These are phyloP conservation scores for Trichopoda pennipes DNA, from an alignment of 2,888 invertebrate genomes.

Conservation along the genomic window DNA sequence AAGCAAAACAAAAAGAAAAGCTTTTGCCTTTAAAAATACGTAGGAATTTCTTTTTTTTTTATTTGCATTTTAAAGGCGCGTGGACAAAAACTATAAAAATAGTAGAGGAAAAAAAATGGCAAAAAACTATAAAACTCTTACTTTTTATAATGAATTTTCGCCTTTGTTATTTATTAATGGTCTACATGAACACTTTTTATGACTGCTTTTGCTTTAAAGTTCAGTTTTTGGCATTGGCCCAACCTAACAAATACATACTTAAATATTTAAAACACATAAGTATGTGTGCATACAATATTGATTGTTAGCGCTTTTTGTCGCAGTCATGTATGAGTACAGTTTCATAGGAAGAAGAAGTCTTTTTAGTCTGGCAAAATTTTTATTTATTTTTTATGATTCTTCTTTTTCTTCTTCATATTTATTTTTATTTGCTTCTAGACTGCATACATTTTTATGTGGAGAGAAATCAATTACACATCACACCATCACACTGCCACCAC, in stretches of 20 bases:
- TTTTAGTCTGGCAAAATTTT: slow-evolving; percentile 56
- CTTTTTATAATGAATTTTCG: slow-evolving; percentile 48
- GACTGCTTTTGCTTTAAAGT: slow-evolving; percentile 34
- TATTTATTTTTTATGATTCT: slow-evolving; percentile 46
- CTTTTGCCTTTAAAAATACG: neutral
- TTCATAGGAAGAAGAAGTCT: neutral
- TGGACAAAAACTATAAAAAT: slow-evolving; percentile 18
- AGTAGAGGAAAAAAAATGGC: neutral
- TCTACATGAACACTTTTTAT: slow-evolving; percentile 32
- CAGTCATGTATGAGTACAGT: neutral
- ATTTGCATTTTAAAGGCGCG: neutral
- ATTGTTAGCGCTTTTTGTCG: slow-evolving; percentile 15
- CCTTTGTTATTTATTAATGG: slow-evolving; percentile 8
- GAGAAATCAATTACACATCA: slow-evolving; percentile 13
- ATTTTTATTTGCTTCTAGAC: slow-evolving; percentile 21
- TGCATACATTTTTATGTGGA: neutral
- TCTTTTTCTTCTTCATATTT: slow-evolving; percentile 32
- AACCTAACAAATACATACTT: slow-evolving; percentile 20
- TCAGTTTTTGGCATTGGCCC: slow-evolving; percentile 59
- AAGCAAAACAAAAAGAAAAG: slow-evolving; percentile 11
- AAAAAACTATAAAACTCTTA: slow-evolving; percentile 56
- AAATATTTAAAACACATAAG: neutral
- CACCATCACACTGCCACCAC: slow-evolving; percentile 6
- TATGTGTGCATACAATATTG: slow-evolving; percentile 17
- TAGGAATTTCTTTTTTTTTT: neutral